These are phyloP conservation scores for Tachypleus tridentatus DNA, from an alignment of 1,140 invertebrate genomes.

Conservation along the genomic window DNA sequence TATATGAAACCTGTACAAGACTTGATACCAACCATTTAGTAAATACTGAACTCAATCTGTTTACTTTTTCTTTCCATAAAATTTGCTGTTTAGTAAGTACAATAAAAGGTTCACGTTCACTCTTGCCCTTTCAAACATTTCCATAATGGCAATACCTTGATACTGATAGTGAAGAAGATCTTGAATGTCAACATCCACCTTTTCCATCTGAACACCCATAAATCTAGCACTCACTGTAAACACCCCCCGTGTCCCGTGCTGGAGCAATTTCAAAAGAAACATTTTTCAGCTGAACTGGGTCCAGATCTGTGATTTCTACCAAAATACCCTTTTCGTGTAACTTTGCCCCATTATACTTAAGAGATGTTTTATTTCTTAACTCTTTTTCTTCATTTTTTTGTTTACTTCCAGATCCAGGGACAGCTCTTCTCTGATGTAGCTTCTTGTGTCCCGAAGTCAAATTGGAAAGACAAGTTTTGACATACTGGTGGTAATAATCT, in stretches of 20 bases:
- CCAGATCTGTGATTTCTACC: conserved; percentile 55
- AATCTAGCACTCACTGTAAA: conserved; percentile 63
- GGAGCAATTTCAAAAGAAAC: conserved; percentile 62
- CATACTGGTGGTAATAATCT: conserved; percentile 63
- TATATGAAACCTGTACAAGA: too few relatives aligned
- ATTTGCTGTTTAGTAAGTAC: conserved; percentile 62
- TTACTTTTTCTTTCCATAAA: conserved; percentile 47
- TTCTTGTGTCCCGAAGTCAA: conserved; percentile 51
- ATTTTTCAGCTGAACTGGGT: conserved; percentile 49
- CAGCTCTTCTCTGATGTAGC: too few relatives aligned
- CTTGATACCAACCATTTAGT: too few relatives aligned
- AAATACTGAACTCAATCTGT: too few relatives aligned
- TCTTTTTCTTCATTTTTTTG: conserved; percentile 6
- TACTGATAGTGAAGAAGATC: conserved; percentile 64
- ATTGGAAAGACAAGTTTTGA: conserved; percentile 60
- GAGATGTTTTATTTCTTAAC: conserved; percentile 37
- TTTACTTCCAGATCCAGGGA: too few relatives aligned
- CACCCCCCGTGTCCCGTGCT: conserved; percentile 50
- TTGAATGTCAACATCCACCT: conserved; percentile 59
- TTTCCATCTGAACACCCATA: conserved; percentile 65
- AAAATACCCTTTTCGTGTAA: conserved; percentile 61
- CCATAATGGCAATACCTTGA: conserved; percentile 61
- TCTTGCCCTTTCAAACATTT: conserved; percentile 64
- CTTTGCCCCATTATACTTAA: conserved; percentile 58
- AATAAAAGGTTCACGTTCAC: conserved; percentile 65